Percentiles rank a stretch among this genome's conserved stretches.
Conservation (phyloP, 2,888 invertebrate species). For the Lamproptera curius region DNA sequence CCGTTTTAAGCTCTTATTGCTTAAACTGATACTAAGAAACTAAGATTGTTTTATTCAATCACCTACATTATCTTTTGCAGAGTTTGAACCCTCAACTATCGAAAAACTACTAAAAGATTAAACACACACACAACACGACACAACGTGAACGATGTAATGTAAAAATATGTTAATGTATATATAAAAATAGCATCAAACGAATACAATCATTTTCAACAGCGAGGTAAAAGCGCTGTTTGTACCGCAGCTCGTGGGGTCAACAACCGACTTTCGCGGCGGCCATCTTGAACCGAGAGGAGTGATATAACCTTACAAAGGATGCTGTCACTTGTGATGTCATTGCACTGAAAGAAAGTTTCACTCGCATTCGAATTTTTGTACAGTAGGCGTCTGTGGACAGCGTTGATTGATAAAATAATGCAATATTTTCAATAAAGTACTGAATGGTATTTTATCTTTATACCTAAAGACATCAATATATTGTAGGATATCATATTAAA, state of each 20-base stretch:
- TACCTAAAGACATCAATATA: no score
- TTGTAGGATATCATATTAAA: no score
- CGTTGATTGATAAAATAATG: no score
- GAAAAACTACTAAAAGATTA: background rate
- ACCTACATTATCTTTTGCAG: no score
- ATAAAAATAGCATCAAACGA: background rate
- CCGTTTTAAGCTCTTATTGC: no score
- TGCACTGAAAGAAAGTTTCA: constrained; percentile 29
- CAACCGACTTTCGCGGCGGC: constrained; percentile 51
- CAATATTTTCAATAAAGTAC: no score
- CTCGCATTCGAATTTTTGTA: constrained; percentile 7
- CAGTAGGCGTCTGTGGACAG: background rate
- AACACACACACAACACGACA: background rate
- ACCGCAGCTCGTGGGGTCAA: constrained; percentile 37
- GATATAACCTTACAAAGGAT: constrained; percentile 50
- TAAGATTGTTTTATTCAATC: no score
- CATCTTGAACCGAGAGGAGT: constrained; percentile 33
- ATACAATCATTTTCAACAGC: background rate
- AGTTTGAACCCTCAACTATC: background rate
- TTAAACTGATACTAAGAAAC: no score
- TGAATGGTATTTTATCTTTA: no score
- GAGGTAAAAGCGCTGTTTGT: constrained; percentile 5
- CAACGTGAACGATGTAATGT: background rate
- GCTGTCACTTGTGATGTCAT: constrained; percentile 45
- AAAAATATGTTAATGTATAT: background rate